Conservation (phyloP, 2,113 vertebrate species). For the Anarrhichthys ocellatus region DNA sequence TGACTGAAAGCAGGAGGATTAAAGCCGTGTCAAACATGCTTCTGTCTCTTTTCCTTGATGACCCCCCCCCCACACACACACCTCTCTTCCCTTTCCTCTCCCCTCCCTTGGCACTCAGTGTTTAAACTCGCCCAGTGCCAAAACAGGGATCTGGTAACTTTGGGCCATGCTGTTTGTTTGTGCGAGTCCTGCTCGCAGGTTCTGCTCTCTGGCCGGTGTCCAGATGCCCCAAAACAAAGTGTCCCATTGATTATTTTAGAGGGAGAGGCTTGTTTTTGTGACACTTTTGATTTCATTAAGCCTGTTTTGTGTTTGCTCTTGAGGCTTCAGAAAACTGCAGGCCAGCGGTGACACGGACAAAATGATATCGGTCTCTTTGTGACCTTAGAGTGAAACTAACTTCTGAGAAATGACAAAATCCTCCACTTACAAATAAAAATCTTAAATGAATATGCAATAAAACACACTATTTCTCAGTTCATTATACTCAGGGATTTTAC, state of each 20-base stretch:
- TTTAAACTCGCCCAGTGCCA: conserved; percentile 69
- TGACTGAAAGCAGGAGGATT: conserved; percentile 77
- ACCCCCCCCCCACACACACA: not conserved
- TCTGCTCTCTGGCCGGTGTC: conserved; percentile 75
- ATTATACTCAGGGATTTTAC: not conserved
- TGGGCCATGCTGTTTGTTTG: conserved; percentile 70
- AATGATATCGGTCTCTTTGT: conserved; percentile 28
- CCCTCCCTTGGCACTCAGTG: conserved; percentile 58
- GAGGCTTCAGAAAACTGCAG: conserved; percentile 52
- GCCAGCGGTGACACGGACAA: conserved; percentile 23
- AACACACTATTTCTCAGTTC: not conserved
- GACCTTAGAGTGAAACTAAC: conserved; percentile 28
- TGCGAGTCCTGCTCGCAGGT: conserved; percentile 71
- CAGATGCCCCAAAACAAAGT: conserved; percentile 75
- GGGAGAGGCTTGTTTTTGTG: conserved; percentile 70
- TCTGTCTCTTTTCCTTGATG: conserved; percentile 71
- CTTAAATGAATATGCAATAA: not conserved
- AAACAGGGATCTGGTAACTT: conserved; percentile 72
- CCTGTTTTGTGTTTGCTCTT: conserved; percentile 69
- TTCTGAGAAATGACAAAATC: conserved; percentile 21
- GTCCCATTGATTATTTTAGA: conserved; percentile 75
- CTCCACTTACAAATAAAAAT: not conserved
- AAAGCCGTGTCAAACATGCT: conserved; percentile 82
- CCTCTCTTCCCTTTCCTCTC: not conserved
- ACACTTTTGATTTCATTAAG: conserved; percentile 78